Evolutionary conservation across 2,888 invertebrate genomes (phyloP).

Genomic region (Aphrophora alni): DNA sequence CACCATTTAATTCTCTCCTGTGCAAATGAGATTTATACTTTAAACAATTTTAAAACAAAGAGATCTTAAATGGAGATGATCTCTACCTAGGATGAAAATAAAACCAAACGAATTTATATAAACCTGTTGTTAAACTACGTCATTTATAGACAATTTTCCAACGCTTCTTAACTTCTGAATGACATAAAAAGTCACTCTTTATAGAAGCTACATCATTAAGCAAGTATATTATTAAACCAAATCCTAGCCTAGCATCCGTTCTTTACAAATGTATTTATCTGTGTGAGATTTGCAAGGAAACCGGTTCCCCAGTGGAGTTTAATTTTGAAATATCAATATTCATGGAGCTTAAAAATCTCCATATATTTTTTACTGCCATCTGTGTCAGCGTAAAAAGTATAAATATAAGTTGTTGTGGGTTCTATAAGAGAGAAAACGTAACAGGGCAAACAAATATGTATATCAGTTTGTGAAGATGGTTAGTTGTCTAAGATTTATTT

Average conservation of each 20-base stretch:
- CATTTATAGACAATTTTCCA: neutral
- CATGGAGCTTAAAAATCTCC: neutral
- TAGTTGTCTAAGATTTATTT: too few relatives aligned
- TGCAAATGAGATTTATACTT: too few relatives aligned
- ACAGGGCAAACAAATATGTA: too few relatives aligned
- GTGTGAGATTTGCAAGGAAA: neutral
- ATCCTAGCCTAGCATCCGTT: neutral
- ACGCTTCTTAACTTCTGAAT: neutral
- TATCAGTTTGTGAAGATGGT: too few relatives aligned
- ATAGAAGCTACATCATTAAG: neutral
- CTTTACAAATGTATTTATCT: neutral
- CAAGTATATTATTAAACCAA: neutral
- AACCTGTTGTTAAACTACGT: neutral
- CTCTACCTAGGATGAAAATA: neutral
- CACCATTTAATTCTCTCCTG: too few relatives aligned
- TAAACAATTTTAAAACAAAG: too few relatives aligned
- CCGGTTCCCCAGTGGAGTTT: neutral
- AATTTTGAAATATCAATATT: too few relatives aligned
- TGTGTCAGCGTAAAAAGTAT: too few relatives aligned
- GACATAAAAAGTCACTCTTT: neutral
- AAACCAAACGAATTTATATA: neutral
- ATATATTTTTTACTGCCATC: neutral
- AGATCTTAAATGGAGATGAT: too few relatives aligned
- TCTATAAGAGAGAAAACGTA: too few relatives aligned
- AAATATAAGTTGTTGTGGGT: too few relatives aligned